Evolutionary conservation across 1,140 invertebrate species (phyloP), one percentile per base, ranked within the genome.

Genomic region (Venustaconcha ellipsiformis): DNA sequence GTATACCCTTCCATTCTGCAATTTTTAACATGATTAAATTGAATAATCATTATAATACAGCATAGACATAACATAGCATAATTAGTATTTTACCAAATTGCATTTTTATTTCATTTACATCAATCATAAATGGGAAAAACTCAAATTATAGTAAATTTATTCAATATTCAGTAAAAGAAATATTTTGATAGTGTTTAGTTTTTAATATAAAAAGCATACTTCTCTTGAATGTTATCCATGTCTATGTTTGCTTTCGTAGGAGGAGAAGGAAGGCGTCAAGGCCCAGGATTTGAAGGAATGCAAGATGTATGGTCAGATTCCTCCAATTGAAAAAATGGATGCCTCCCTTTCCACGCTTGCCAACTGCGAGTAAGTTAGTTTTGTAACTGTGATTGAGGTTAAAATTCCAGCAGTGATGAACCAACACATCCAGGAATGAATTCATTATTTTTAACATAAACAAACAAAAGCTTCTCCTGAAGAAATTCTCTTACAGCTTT

Each of bases 261-360:
- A 98, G 89, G 95, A 97, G 65, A 94, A 94, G 84, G 93, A 93
- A 74, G 93, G 93, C 20, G 92, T 93, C 11, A 92, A 92, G 82
- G 87, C 90, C 14, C 88, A 92, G 1, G 92, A 94, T 77, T 93
- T 95, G 1, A 93, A 88, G 17, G 95, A 97, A 82, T 84, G 98
- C 4, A 93, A 92, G 67, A 91, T 93, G 13, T 90, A 88, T 79
- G 92, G 91, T 20, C 89, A 91, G 71, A 87, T 88, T 67, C 92
- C 92, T 15, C 90, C 92, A 0, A 91, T 93, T 75, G 92, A 93
- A 76, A 93, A 93, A 80, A 90, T 93, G 88, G 92, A 93, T 85
- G 89, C 90, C 2, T 91, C 91, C 3, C 82, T 92, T 23, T 90
- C 91, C 23, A 89, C 89, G 6, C 80, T 92, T 5, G 76, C 81